Evolutionary conservation across 2,888 invertebrate species (phyloP), one percentile per base, ranked within the genome.

Genomic region (Eupelmus urozonus): DNA sequence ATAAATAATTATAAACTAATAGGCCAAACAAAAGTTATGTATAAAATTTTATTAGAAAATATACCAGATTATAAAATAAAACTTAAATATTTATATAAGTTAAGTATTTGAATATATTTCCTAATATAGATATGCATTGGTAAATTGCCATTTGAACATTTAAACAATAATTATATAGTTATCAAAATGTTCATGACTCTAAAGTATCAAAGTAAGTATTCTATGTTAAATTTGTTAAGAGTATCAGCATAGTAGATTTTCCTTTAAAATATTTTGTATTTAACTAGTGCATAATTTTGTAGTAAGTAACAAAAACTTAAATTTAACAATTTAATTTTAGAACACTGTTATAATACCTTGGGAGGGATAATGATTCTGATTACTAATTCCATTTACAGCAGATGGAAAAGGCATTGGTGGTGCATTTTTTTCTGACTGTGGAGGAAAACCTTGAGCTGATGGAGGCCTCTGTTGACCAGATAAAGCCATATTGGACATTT

Each of bases 401-500:
- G 85, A 80, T 51, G 83, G 57, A n/a, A 81, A 63, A 70, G 82
- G 79, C 42, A 82, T 75, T 63, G 79, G 53, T 40, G 84, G 82
- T 76, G 83, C 84, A 67, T 81, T 83, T 70, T 84, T 85, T 49
- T 81, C 84, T 34, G 81, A 76, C 51, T 83, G 81, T 27, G 79
- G 78, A 27, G 84, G 79, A 79, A 82, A 85, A 62, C 75, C 83
- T 82, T 86, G 85, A 71, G 74, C 63, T n/a, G 83, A 82, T 20
- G 83, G 82, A 53, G 85, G 83, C 65, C 84, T 85, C 70, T 84
- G 85, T 66, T 81, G 84, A 82, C 84, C 83, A 25, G 82, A 82
- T n/a, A 88, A 72, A 60, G 85, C 78, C 82, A 87, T 84, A 62
- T 83, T 85, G 9, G 87, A 83, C 83, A 88, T 88, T 83, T 87